Evolutionary conservation across 2,797 vertebrate species (phyloP), one percentile per base, ranked within the genome.

Genomic region (Cirrhinus molitorella): DNA sequence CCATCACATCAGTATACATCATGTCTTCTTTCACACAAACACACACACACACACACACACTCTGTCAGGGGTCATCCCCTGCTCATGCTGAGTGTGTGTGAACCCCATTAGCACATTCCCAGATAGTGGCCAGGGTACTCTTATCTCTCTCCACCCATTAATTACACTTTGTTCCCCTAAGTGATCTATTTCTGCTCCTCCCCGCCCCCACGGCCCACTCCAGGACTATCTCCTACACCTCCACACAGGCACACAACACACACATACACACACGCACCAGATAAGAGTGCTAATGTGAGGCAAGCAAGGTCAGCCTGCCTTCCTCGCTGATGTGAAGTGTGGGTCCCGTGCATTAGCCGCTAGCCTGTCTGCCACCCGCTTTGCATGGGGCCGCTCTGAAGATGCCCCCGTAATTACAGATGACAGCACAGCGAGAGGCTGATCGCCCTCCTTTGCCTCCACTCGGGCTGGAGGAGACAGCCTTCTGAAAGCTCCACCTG

Each of bases 151-250:
- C 91, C 90, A 94, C 94, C 94, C 95, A 95, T 96, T 95, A 95
- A 96, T 96, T 96, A 95, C 94, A 96, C 95, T 96, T 95, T 95
- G 95, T 95, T 95, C 94, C 93, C 91, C 92, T 95, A 95, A 95
- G 95, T 96, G 94, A 95, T 95, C 95, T 95, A 95, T 95, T 95
- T 95, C 94, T 94, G 93, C 94, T 93, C 92, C 85, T 91, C 91
- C 92, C 92, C 92, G 87, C 92, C 93, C 92, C 91, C 89, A 78
- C 91, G 90, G 92, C 92, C 91, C 91, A 93, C 92, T 93, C 86
- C 85, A 73, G 83, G 88, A 90, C 92, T 85, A 85, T 88, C 78
- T 89, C 74, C 78, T 49, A 47, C 61, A 71, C 78, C 57, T 34
- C 86, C 73, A 45, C 79, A 71, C 37, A 68, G 51, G 28, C 31